Evolutionary conservation across 2,888 invertebrate genomes (phyloP).

Genomic region (Hofmannophila pseudospretella): DNA sequence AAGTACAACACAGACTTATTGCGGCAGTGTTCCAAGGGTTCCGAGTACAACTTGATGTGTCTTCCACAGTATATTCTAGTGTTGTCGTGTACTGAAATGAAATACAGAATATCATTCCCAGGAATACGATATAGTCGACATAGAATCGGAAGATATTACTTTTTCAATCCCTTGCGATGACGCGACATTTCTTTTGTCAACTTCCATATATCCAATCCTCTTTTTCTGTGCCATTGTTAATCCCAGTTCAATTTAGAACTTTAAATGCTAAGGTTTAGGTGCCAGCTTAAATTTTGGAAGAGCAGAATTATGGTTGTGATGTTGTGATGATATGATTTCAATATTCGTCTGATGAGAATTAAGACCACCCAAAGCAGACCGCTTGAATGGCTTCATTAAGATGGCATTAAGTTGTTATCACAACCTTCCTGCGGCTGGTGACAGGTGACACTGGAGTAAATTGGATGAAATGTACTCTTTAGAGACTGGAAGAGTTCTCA

Average conservation of each 20-base stretch:
- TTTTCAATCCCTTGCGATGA: conserved; percentile 39
- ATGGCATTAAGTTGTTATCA: conserved; percentile 37
- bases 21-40: no score
- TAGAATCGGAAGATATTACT: conserved; percentile 15
- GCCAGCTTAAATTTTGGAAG: background rate
- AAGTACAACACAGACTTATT: no score
- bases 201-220: conserved; percentile 7
- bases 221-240: conserved; percentile 6
- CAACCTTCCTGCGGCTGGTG: conserved; percentile 22
- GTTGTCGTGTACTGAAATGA: no score
- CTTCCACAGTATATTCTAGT: no score
- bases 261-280: conserved; percentile 5
- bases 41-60: no score
- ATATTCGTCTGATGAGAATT: conserved; percentile 21
- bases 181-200: conserved; percentile 40
- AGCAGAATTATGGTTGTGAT: conserved; percentile 4
- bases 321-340: conserved; percentile 18
- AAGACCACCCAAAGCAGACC: conserved; percentile 39
- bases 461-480: no score
- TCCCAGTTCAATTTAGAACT: conserved; percentile 14
- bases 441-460: conserved; percentile 31
- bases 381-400: conserved; percentile 41
- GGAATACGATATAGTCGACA: background rate
- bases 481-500: no score
- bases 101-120: background rate